Evolutionary conservation across 2,888 invertebrate genomes (phyloP), one percentile per base, ranked within the genome.

Genomic region (Gasteruption jaculator): DNA sequence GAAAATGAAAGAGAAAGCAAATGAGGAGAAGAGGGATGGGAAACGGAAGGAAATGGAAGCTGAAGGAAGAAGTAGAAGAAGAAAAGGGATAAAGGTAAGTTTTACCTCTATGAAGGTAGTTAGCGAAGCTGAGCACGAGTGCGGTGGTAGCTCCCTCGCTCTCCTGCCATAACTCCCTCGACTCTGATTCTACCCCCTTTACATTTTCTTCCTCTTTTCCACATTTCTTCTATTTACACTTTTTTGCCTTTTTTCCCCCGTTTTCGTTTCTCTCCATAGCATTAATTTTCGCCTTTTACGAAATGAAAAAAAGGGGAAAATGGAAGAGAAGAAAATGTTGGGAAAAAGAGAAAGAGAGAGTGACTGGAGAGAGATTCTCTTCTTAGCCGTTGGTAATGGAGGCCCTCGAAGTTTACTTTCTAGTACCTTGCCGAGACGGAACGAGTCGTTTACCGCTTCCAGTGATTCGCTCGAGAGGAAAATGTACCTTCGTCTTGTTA

Each of bases 321-420:
- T n/a, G n/a, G n/a, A n/a, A n/a, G n/a, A n/a, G n/a, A n/a, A n/a
- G n/a, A n/a, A n/a, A n/a, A n/a, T n/a, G n/a, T n/a, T n/a, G n/a
- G n/a, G n/a, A n/a, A n/a, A n/a, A n/a, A n/a, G n/a, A n/a, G n/a
- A n/a, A n/a, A n/a, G n/a, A n/a, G n/a, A n/a, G n/a, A n/a, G n/a
- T n/a, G n/a, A n/a, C n/a, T n/a, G n/a, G n/a, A n/a, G n/a, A n/a
- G n/a, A n/a, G n/a, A n/a, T n/a, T n/a, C n/a, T 58, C 54, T 57
- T 59, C 58, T 54, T 56, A 62, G 56, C 55, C 55, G 53, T 48
- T 57, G 55, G 59, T 63, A 67, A 65, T 61, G 62, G 61, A 63
- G 62, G 57, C 61, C 55, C 65, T 65, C 59, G 62, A 59, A 63
- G 56, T 42, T 49, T 51, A 57, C 58, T 53, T 56, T 46, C 49